Evolutionary conservation across 2,797 vertebrate species (phyloP), one percentile per base, ranked within the genome.

Genomic region (Cynopterus sphinx): DNA sequence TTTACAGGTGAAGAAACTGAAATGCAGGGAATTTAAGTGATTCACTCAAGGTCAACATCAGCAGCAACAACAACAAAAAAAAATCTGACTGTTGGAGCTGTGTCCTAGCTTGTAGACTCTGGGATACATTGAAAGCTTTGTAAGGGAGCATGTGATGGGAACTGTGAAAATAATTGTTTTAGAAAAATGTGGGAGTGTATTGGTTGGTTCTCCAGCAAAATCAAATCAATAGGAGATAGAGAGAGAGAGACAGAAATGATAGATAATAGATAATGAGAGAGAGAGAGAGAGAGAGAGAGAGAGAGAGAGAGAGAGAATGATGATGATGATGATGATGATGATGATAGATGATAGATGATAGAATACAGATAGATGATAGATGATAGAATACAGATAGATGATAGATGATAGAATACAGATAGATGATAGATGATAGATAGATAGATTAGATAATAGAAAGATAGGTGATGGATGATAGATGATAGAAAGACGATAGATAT

Each of bases 131-230:
- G 43, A 19, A 68, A 90, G 39, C 5, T 28, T 53, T 16, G 70
- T 70, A 33, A n/a, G 43, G 31, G 19, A 82, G 15, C 2, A 33
- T 0, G 1, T 0, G 2, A 21, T 63, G 6, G 39, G 5, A 6
- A 10, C 24, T 65, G 19, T 53, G 28, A 9, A 67, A 57, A 87
- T 12, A 41, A 43, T n/a, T 75, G 12, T 36, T 75, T 84, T 28
- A 81, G 10, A 4, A 91, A 87, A 85, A 71, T 19, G 6, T 51
- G 15, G 39, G 16, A n/a, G 63, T 61, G 3, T 78, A 53, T 53
- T 85, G 28, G 33, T 79, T 24, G 33, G 9, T 36, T 85, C 17
- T 43, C 73, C 13, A 71, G 11, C 78, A 46, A 46, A 90, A 46
- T 4, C 9, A 31, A 78, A 22, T 0, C 12, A 85, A 17, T 39